phyloP scores from a whole-genome alignment of 2,797 vertebrate genomes.

The Acanthiza pusilla region DNA sequence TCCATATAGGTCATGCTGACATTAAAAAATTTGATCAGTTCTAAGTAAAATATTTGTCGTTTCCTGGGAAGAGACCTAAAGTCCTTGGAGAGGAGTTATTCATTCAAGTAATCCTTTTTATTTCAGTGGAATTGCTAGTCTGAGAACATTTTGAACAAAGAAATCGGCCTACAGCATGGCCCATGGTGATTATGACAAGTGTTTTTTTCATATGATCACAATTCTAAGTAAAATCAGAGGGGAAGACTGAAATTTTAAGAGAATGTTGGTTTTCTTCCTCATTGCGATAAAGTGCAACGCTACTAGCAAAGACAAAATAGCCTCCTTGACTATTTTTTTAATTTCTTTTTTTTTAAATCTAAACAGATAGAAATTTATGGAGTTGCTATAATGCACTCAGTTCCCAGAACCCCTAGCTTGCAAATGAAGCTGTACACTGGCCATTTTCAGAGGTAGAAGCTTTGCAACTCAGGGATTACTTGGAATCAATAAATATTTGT shows the following conservation, averaged over 20 bases:
- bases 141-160: neutral
- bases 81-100: neutral
- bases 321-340: neutral
- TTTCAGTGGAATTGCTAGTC: neutral
- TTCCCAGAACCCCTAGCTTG: neutral
- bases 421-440: neutral
- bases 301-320: neutral
- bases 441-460: neutral
- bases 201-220: neutral
- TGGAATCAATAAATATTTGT: neutral
- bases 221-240: neutral
- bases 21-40: neutral
- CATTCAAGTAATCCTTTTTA: neutral
- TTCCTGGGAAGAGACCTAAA: neutral
- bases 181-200: neutral
- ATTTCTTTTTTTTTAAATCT: neutral
- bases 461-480: neutral
- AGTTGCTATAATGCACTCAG: neutral
- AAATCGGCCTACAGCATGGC: neutral
- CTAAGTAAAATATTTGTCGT: slow-evolving; percentile 19
- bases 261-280: neutral
- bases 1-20: neutral
- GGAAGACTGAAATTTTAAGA: neutral
- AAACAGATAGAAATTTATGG: neutral
- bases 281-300: neutral